Evolutionary conservation across 1,140 invertebrate species (phyloP), one percentile per base, ranked within the genome.

Genomic region (Acromyrmex heyeri): DNA sequence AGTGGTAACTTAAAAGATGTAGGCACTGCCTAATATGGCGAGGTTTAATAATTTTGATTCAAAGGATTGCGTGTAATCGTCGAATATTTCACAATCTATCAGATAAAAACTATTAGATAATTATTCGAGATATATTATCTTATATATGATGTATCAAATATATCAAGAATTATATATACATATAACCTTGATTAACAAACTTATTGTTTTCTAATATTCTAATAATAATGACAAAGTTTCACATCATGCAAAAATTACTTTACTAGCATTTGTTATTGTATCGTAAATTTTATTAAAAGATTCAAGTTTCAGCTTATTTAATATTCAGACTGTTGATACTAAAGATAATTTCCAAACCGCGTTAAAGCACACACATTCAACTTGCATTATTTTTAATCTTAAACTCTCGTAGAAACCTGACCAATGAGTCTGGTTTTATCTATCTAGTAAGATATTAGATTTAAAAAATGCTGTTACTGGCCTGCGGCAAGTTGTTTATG

Each of bases 11-110:
- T 62, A 77, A 77, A 61, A 77, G 7, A 61, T 86, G 50, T 88
- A 79, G 73, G 89, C 85, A 88, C 87, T 90, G 81, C 87, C 86
- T 81, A 82, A 85, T 88, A 85, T 87, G 86, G 76, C 70, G 86
- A 69, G 75, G 38, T 88, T 50, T 73, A 18, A 62, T 24, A 21
- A 21, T 77, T 61, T 77, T 48, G 21, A 55, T 44, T 62, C 6
- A 12, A 14, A 8, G 38, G 16, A 83, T 75, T n/a, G 55, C 24
- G 10, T 16, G 69, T 72, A 55, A 65, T 59, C 3, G 50, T 59
- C 14, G n/a, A 50, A 8, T 5, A 53, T 70, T 70, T n/a, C 21
- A 70, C 38, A 18, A 65, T 34, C 62, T n/a, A 4, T 34, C 18
- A 38, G 30, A 34, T 34, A 30, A 30, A 24, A 24, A 24, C 62